phyloP scores from a whole-genome alignment of 2,888 invertebrate genomes.

The Athetis lepigone region DNA sequence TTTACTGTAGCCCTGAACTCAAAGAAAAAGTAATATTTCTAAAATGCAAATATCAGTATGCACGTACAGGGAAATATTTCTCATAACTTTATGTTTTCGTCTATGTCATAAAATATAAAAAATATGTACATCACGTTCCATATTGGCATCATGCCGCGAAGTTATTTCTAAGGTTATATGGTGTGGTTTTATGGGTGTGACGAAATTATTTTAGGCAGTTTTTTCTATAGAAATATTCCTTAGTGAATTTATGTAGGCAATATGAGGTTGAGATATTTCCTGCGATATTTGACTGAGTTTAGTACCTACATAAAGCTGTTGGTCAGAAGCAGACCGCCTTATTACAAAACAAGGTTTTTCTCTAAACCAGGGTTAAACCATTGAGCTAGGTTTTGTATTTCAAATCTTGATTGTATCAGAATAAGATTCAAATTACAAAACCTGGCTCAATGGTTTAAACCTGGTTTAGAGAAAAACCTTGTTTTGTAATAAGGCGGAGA shows the following conservation, averaged over 20 bases:
- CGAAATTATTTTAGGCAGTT: not conserved
- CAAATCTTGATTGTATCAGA: too few relatives aligned
- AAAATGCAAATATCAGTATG: not conserved
- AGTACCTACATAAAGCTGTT: too few relatives aligned
- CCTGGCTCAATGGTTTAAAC: too few relatives aligned
- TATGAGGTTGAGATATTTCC: too few relatives aligned
- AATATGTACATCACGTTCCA: not conserved
- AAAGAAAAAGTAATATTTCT: not conserved
- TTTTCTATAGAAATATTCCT: not conserved
- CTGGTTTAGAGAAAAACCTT: too few relatives aligned
- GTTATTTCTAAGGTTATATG: not conserved
- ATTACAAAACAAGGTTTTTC: too few relatives aligned
- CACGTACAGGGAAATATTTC: not conserved
- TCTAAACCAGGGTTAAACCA: too few relatives aligned
- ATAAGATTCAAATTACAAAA: too few relatives aligned
- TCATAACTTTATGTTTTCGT: not conserved
- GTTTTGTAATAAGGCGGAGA: too few relatives aligned
- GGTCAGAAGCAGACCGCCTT: too few relatives aligned
- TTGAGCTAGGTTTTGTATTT: too few relatives aligned
- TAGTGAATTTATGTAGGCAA: not conserved
- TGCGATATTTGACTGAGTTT: too few relatives aligned
- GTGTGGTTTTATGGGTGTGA: not conserved
- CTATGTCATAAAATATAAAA: not conserved
- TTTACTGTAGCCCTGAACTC: not conserved
- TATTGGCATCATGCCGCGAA: not conserved